These are phyloP conservation scores for Sebastes reedi DNA, from an alignment of 2,797 vertebrate genomes.

Conservation along the genomic window DNA sequence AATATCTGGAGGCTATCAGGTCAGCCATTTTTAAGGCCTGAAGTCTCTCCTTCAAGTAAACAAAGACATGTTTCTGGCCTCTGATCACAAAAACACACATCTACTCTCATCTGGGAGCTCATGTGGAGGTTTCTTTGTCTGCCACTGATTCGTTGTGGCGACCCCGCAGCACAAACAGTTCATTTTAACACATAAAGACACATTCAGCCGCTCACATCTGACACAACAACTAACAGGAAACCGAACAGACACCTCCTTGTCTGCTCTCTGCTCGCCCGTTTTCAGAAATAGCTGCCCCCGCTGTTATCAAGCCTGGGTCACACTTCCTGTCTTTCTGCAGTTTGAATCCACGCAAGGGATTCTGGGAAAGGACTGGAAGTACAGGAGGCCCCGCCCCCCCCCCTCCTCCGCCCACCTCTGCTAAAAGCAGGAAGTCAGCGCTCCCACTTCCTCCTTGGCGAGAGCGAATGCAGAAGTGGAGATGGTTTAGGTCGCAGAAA, in stretches of 20 bases:
- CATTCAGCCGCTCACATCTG: slow-evolving; percentile 68
- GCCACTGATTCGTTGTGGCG: background rate
- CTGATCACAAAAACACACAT: background rate
- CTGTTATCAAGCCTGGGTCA: slow-evolving; percentile 70
- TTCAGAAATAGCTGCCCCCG: slow-evolving; percentile 66
- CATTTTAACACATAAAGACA: slow-evolving; percentile 68
- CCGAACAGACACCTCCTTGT: slow-evolving; percentile 70
- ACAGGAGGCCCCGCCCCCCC: background rate
- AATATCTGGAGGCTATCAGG: slow-evolving; percentile 4
- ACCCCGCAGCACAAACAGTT: slow-evolving; percentile 57
- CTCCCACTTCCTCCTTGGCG: slow-evolving; percentile 71
- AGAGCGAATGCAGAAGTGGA: slow-evolving; percentile 73
- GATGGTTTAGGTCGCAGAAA: background rate
- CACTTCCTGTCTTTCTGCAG: slow-evolving; percentile 72
- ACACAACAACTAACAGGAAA: slow-evolving; percentile 76
- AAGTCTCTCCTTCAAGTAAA: background rate
- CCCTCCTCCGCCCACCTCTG: background rate
- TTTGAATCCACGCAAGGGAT: slow-evolving; percentile 24
- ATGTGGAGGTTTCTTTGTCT: slow-evolving; percentile 24
- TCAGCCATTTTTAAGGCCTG: slow-evolving; percentile 16
- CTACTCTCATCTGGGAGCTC: background rate
- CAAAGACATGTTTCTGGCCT: background rate
- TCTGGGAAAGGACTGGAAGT: slow-evolving; percentile 44
- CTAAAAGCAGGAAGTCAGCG: slow-evolving; percentile 66
- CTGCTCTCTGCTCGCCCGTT: slow-evolving; percentile 22